Conservation (phyloP, 2,888 invertebrate genomes). For the Cerceris ruficornis region DNA sequence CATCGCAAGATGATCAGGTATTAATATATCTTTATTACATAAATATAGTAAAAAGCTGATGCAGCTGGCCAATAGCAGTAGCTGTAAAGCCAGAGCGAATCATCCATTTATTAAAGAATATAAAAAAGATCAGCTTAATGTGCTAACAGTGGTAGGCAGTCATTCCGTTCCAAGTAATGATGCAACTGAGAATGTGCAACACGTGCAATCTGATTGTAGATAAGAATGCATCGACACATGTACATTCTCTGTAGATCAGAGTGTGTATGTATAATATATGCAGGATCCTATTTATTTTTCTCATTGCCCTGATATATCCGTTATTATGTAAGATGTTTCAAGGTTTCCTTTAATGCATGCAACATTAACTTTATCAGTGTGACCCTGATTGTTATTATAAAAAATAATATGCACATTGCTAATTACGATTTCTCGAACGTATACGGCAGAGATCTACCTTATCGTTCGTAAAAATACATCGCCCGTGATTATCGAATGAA, state of each 20-base stretch:
- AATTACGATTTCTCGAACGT: constrained; percentile 26
- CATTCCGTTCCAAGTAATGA: constrained; percentile 77
- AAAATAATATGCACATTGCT: constrained; percentile 32
- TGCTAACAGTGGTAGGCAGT: constrained; percentile 72
- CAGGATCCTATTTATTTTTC: constrained; percentile 60
- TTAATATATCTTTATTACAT: constrained; percentile 13
- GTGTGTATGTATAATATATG: constrained; percentile 39
- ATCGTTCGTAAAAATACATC: not conserved
- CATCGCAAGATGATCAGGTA: constrained; percentile 86
- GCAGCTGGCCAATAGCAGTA: not conserved
- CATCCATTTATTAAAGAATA: constrained; percentile 9
- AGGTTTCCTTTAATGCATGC: constrained; percentile 64
- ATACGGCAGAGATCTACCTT: constrained; percentile 28
- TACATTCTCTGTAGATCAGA: constrained; percentile 36
- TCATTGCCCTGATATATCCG: constrained; percentile 65
- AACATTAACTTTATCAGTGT: constrained; percentile 67
- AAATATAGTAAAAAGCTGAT: not conserved
- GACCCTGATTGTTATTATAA: constrained; percentile 43
- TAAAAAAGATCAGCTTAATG: constrained; percentile 62
- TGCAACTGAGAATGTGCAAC: constrained; percentile 77
- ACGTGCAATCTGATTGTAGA: constrained; percentile 77
- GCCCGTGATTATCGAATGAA: not conserved
- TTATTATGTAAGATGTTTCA: constrained; percentile 67
- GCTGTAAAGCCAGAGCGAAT: not conserved
- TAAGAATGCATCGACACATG: constrained; percentile 67